phyloP scores from a whole-genome alignment of 2,888 invertebrate genomes.

The Monoplex corrugatus region DNA sequence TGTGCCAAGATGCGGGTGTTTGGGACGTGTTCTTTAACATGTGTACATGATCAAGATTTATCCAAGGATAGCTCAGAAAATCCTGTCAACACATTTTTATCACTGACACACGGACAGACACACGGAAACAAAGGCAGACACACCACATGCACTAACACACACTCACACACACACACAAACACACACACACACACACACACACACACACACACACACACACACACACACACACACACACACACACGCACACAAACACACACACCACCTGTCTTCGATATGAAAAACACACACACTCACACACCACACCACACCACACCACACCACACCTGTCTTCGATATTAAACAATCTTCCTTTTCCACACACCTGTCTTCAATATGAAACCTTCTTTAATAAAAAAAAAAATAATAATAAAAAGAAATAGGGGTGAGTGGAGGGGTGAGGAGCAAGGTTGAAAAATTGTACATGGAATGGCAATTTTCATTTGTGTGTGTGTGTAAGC shows the following conservation, averaged over 20 bases:
- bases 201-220: not conserved
- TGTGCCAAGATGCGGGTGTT: too few species aligned
- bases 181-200: not conserved
- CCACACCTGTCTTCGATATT: not conserved
- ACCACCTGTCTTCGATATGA: not conserved
- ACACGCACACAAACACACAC: not conserved
- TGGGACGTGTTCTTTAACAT: too few species aligned
- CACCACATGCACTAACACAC: not conserved
- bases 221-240: not conserved
- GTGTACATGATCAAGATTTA: too few species aligned
- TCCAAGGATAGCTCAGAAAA: too few species aligned
- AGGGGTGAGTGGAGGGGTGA: not conserved
- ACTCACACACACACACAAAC: not conserved
- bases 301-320: not conserved
- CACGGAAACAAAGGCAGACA: not conserved
- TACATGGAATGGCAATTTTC: not conserved
- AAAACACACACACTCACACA: not conserved
- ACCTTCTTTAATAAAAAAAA: not conserved
- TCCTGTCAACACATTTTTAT: too few species aligned
- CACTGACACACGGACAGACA: not conserved
- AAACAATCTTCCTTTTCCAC: too few species aligned
- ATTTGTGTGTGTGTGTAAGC: conserved; percentile 24
- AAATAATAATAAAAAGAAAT: not conserved
- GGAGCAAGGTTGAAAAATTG: not conserved
- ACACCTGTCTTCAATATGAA: too few species aligned